Evolutionary conservation across 2,888 invertebrate genomes (phyloP).

Genomic region (Luperina testacea): DNA sequence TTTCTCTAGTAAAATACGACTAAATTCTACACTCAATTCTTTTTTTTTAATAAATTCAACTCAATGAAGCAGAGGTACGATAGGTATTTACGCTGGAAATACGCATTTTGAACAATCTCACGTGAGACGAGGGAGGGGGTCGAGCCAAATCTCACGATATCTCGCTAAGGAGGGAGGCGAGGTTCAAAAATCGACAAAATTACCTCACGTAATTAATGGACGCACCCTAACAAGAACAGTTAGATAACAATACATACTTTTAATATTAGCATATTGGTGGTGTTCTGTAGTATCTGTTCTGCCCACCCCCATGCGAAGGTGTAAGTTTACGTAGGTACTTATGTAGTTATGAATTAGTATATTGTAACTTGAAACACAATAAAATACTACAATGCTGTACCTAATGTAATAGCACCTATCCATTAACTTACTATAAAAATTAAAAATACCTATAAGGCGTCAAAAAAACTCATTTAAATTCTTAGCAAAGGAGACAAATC

Average conservation of each 20-base stretch:
- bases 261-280: neutral
- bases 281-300: neutral
- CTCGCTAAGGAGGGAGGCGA: too few relatives aligned
- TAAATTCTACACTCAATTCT: too few relatives aligned
- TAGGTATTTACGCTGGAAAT: too few relatives aligned
- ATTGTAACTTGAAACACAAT: neutral
- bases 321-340: neutral
- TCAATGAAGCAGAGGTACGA: too few relatives aligned
- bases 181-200: too few relatives aligned
- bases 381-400: neutral
- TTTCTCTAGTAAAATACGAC: too few relatives aligned
- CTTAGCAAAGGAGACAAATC: neutral
- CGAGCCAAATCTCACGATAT: too few relatives aligned
- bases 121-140: too few relatives aligned
- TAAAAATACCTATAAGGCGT: neutral
- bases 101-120: too few relatives aligned
- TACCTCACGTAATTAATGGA: too few relatives aligned
- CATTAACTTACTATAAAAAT: neutral
- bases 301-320: neutral
- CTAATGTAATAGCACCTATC: neutral
- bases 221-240: conserved; percentile 3
- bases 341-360: neutral
- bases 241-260: neutral
- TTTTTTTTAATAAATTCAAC: too few relatives aligned
- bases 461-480: neutral